Evolutionary conservation across 1,140 invertebrate genomes (phyloP).

Genomic region (Aphelenchoides besseyi): DNA sequence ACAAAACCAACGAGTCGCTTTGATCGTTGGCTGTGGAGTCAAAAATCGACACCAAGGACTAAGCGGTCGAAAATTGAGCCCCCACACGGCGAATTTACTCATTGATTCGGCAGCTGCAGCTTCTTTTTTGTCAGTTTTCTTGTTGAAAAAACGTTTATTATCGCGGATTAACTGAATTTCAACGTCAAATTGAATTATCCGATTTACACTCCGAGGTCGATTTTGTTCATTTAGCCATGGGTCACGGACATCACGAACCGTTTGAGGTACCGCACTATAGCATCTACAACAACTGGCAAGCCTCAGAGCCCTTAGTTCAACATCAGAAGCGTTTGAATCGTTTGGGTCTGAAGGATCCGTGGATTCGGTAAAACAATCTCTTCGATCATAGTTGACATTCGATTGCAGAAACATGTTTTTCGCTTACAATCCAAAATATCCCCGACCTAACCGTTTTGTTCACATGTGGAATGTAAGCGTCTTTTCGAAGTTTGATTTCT

Average conservation of each 20-base stretch:
- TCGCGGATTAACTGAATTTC: no score
- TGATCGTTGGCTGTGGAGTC: no score
- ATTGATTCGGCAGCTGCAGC: no score
- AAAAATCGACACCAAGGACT: no score
- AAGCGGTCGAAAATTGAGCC: no score
- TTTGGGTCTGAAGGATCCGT: constrained; percentile 41
- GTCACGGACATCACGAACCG: constrained; percentile 34
- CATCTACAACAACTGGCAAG: constrained; percentile 32
- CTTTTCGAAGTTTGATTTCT: not conserved
- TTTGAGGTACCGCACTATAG: constrained; percentile 37
- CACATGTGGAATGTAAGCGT: constrained; percentile 23
- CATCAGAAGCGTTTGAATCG: constrained; percentile 33
- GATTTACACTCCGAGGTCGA: no score
- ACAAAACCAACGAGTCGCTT: no score
- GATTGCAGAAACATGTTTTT: not conserved
- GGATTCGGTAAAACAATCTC: constrained; percentile 33
- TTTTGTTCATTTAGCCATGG: no score
- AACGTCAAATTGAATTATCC: no score
- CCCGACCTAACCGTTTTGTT: not conserved
- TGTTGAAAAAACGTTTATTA: no score
- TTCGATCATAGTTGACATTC: constrained; percentile 6
- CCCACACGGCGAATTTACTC: no score
- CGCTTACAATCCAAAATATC: constrained; percentile 18
- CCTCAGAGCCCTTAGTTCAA: constrained; percentile 23
- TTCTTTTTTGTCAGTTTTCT: no score